These are phyloP conservation scores for Zosterops borbonicus DNA, from an alignment of 2,113 vertebrate genomes.

Conservation along the genomic window DNA sequence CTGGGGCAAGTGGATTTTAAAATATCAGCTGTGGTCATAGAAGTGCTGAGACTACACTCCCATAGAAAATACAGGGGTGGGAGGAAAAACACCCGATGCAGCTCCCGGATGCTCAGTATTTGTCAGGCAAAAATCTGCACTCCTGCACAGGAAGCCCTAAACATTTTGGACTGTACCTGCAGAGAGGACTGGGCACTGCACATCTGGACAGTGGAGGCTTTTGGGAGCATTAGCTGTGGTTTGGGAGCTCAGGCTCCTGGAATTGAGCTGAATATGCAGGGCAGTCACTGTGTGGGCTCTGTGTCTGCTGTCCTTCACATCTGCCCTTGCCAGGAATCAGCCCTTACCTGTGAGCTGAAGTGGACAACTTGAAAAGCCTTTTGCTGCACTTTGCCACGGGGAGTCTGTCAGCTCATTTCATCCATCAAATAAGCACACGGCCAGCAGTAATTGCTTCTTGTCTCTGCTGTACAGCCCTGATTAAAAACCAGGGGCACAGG, in stretches of 20 bases:
- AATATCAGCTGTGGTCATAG: not conserved
- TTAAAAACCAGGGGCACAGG: not conserved
- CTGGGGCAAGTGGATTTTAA: not conserved
- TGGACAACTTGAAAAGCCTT: not conserved
- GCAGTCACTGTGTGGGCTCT: accelerated
- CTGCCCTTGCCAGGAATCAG: not conserved
- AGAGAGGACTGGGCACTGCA: not conserved
- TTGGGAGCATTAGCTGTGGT: not conserved
- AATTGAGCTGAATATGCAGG: not conserved
- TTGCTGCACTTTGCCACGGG: not conserved
- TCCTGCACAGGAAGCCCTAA: not conserved
- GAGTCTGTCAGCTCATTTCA: not conserved
- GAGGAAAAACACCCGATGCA: not conserved
- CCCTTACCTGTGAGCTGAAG: not conserved
- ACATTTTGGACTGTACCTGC: not conserved
- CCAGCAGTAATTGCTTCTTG: not conserved
- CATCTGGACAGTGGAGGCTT: not conserved
- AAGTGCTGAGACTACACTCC: not conserved
- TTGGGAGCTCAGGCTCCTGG: not conserved
- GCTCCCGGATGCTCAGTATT: not conserved
- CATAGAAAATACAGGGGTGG: not conserved
- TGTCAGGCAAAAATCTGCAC: not conserved
- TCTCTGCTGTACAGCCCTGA: not conserved
- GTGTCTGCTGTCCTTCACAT: accelerated
- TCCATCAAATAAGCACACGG: not conserved